phyloP scores from a whole-genome alignment of 1,140 invertebrate species.

The Drosophila parabipectinata region DNA sequence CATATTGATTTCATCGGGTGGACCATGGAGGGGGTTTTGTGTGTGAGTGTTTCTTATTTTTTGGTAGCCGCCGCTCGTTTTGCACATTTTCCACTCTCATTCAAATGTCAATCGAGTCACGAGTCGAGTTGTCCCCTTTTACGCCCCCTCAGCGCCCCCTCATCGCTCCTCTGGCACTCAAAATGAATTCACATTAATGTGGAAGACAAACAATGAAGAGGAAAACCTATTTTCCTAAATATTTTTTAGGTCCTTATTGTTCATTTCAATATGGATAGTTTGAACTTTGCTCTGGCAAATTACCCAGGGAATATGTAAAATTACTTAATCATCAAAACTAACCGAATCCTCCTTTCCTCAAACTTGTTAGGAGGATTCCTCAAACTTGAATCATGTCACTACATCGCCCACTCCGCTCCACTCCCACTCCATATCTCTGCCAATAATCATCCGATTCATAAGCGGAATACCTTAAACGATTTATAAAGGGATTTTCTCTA shows the following conservation, averaged over 20 bases:
- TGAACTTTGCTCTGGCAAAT: slow-evolving; percentile 8
- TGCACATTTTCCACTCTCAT: slow-evolving; percentile 74
- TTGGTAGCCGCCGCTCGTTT: slow-evolving; percentile 55
- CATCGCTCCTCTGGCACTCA: background rate
- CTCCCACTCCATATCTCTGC: too few species aligned
- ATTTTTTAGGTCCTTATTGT: slow-evolving; percentile 36
- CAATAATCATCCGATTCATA: too few species aligned
- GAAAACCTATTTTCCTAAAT: slow-evolving; percentile 62
- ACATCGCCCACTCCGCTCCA: too few species aligned
- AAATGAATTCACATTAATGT: slow-evolving; percentile 47
- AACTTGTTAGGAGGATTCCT: too few species aligned
- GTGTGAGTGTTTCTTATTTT: slow-evolving; percentile 11
- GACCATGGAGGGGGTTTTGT: slow-evolving; percentile 16
- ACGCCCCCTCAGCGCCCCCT: background rate
- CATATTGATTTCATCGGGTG: slow-evolving; percentile 64
- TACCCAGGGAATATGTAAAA: background rate
- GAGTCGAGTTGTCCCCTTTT: slow-evolving; percentile 52
- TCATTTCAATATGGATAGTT: background rate
- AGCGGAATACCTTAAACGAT: too few species aligned
- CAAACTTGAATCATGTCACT: too few species aligned
- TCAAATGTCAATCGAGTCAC: slow-evolving; percentile 80
- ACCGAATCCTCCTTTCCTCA: too few species aligned
- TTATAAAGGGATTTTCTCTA: too few species aligned
- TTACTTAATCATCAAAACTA: background rate
- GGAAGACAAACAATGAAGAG: slow-evolving; percentile 44